A percentile compares a stretch with the other conserved stretches of the same genome.
phyloP scores from a whole-genome alignment of 2,113 vertebrate genomes.

The Channa argus region DNA sequence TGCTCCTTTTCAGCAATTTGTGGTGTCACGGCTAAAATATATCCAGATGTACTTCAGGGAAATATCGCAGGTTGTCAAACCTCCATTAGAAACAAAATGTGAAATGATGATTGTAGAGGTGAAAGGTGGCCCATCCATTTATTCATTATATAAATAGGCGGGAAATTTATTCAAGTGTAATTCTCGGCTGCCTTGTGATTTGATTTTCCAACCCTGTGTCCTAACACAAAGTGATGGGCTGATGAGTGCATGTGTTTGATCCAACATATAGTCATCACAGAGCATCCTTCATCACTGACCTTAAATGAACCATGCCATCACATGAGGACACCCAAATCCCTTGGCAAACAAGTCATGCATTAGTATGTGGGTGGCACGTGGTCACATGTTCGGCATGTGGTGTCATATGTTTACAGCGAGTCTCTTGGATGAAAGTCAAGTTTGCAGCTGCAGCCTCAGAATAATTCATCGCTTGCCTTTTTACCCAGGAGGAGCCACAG shows the following conservation, averaged over 20 bases:
- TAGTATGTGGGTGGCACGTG: slow-evolving; percentile 74
- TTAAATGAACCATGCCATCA: slow-evolving; percentile 42
- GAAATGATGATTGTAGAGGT: slow-evolving; percentile 55
- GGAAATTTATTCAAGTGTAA: slow-evolving; percentile 48
- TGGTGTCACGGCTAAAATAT: slow-evolving; percentile 43
- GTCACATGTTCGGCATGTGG: slow-evolving; percentile 35
- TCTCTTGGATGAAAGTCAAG: slow-evolving; percentile 86
- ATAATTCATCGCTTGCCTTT: slow-evolving; percentile 84
- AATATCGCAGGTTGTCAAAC: slow-evolving; percentile 60
- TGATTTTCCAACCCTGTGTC: slow-evolving; percentile 39
- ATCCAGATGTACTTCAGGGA: slow-evolving; percentile 42
- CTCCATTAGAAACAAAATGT: slow-evolving; percentile 51
- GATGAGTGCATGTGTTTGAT: slow-evolving; percentile 5
- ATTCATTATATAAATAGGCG: slow-evolving; percentile 39
- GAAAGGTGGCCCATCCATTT: slow-evolving; percentile 57
- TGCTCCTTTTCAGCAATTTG: slow-evolving; percentile 22
- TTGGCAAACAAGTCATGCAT: slow-evolving; percentile 30
- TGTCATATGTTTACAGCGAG: slow-evolving; percentile 78
- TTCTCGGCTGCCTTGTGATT: slow-evolving; percentile 49
- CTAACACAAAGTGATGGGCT: slow-evolving; percentile 26
- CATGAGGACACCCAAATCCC: slow-evolving; percentile 22
- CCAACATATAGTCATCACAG: not conserved
- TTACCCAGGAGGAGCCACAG: slow-evolving; percentile 87
- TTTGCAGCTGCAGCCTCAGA: slow-evolving; percentile 85
- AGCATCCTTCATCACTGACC: slow-evolving; percentile 38